A percentile compares a stretch with the other conserved stretches of the same genome.
These are phyloP conservation scores for Otolemur garnettii DNA, from an alignment of 2,113 vertebrate species.

Conservation along the genomic window DNA sequence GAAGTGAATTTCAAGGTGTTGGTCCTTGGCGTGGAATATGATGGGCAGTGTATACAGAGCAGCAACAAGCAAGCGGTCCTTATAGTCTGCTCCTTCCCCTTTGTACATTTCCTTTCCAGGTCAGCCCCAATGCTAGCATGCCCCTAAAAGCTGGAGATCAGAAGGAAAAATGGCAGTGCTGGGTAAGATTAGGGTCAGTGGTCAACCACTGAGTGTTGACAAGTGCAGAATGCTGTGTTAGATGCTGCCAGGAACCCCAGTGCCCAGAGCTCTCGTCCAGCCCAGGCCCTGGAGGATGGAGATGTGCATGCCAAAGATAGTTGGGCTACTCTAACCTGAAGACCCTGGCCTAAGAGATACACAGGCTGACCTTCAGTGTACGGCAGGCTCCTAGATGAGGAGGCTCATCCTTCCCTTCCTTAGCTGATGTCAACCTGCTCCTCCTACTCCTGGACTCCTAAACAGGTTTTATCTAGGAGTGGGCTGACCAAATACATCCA, in stretches of 20 bases:
- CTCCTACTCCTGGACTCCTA: not conserved
- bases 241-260: not conserved
- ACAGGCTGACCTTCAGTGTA: not conserved
- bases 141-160: not conserved
- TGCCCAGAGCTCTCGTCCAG: not conserved
- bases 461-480: not conserved
- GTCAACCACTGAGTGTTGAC: too few species aligned
- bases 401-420: not conserved
- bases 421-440: not conserved
- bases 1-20: too few species aligned
- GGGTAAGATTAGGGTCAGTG: not conserved
- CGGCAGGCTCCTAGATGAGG: not conserved
- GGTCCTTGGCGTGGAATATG: fast-evolving
- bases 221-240: not conserved
- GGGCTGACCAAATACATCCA: not conserved
- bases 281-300: not conserved
- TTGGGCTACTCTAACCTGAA: not conserved
- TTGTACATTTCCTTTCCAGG: not conserved
- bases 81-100: not conserved
- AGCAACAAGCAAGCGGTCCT: not conserved
- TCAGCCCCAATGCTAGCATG: not conserved
- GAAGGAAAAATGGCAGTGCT: not conserved
- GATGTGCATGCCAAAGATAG: not conserved
- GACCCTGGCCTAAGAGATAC: not conserved
- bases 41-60: not conserved